Evolutionary conservation across 2,113 vertebrate species (phyloP).

Genomic region (Rhodinocichla rosea): DNA sequence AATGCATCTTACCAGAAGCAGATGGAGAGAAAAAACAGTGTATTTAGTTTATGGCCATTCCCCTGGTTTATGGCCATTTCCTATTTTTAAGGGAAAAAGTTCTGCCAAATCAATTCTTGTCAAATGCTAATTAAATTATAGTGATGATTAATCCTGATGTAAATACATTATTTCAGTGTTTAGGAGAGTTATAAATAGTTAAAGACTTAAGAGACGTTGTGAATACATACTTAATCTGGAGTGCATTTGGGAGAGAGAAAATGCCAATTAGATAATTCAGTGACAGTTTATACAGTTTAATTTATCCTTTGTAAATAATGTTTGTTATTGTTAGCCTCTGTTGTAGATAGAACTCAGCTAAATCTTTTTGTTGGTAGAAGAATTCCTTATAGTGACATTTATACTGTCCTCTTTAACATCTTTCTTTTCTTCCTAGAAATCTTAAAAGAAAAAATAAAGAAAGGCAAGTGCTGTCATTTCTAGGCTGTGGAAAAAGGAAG

Average conservation of each 20-base stretch:
- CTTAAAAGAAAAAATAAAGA: not conserved
- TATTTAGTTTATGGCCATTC: slow-evolving; percentile 62
- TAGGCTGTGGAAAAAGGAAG: not conserved
- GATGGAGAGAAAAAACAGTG: slow-evolving; percentile 69
- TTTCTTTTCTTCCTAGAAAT: not conserved
- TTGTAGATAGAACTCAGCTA: not conserved
- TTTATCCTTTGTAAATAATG: slow-evolving; percentile 40
- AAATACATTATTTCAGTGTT: slow-evolving; percentile 69
- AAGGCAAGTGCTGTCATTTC: not conserved
- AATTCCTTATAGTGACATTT: not conserved
- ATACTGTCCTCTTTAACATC: not conserved
- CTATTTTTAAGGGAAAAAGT: slow-evolving; percentile 71
- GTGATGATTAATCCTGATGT: slow-evolving; percentile 77
- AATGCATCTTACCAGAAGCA: slow-evolving; percentile 79
- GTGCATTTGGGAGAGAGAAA: slow-evolving; percentile 23
- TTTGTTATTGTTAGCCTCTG: slow-evolving; percentile 34
- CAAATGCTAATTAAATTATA: slow-evolving; percentile 80
- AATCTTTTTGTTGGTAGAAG: not conserved
- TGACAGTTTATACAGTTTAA: slow-evolving; percentile 9
- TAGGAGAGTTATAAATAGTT: slow-evolving; percentile 69
- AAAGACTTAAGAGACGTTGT: slow-evolving; percentile 50
- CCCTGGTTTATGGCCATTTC: slow-evolving; percentile 73
- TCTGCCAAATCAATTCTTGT: slow-evolving; percentile 79
- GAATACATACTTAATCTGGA: slow-evolving; percentile 41
- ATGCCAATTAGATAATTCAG: slow-evolving; percentile 40